These are phyloP conservation scores for Caranx ignobilis DNA, from an alignment of 2,113 vertebrate species.

Conservation along the genomic window DNA sequence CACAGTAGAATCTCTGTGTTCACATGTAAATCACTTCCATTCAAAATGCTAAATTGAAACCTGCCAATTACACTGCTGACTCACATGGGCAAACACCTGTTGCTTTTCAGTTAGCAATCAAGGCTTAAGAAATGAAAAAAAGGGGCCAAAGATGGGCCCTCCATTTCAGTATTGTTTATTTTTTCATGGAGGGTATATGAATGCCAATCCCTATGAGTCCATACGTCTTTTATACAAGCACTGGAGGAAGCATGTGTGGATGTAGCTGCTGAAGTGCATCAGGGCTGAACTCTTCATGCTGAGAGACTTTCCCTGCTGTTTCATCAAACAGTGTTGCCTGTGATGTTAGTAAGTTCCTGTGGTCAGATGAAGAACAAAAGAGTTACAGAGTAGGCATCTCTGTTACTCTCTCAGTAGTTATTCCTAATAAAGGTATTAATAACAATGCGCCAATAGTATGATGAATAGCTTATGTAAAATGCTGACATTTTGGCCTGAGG, in stretches of 20 bases:
- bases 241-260: background rate
- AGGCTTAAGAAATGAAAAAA: conserved; percentile 8
- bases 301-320: background rate
- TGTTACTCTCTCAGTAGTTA: no score
- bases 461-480: no score
- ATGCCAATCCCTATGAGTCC: background rate
- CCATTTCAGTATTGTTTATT: background rate
- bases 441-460: no score
- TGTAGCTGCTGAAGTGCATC: conserved; percentile 7
- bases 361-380: background rate
- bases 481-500: no score
- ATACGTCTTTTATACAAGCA: background rate
- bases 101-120: conserved; percentile 26
- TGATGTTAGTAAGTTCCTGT: background rate
- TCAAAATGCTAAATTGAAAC: conserved; percentile 4
- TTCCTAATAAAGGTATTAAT: no score
- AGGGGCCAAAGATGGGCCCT: background rate
- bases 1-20: conserved; percentile 6
- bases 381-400: background rate
- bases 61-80: background rate
- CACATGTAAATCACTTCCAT: conserved; percentile 7
- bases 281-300: background rate
- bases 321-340: background rate
- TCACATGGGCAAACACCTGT: conserved; percentile 30
- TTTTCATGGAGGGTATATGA: background rate